A percentile compares a stretch with the other conserved stretches of the same genome.
These are phyloP conservation scores for Sinonovacula constricta DNA, from an alignment of 1,140 invertebrate genomes.

Conservation along the genomic window DNA sequence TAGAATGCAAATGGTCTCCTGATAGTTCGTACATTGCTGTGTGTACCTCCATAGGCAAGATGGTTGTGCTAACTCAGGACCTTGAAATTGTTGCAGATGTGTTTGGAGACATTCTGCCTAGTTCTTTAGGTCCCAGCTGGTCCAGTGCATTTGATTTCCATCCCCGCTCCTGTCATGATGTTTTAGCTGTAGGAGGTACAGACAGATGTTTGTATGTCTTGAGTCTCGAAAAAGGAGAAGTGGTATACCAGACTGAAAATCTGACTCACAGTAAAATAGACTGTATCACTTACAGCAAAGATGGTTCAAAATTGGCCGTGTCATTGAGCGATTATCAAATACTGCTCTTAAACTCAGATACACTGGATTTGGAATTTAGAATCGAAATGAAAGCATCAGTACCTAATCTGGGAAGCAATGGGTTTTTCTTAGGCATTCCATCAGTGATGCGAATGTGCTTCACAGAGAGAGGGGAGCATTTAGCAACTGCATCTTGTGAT, in stretches of 20 bases:
- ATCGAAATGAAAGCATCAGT: constrained; percentile 18
- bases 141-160: constrained; percentile 64
- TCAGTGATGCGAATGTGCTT: constrained; percentile 35
- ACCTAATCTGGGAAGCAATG: not conserved
- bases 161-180: constrained; percentile 49
- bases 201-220: constrained; percentile 53
- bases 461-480: constrained; percentile 21
- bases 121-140: constrained; percentile 40
- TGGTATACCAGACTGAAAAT: constrained; percentile 2
- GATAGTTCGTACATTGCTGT: constrained; percentile 60
- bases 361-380: constrained; percentile 9
- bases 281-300: constrained; percentile 27
- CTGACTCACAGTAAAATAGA: constrained; percentile 22
- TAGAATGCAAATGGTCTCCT: constrained; percentile 67
- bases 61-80: constrained; percentile 53
- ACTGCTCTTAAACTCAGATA: constrained; percentile 14
- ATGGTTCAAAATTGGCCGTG: constrained; percentile 31
- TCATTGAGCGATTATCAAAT: constrained; percentile 35
- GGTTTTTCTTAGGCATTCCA: constrained; percentile 13
- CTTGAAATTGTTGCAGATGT: constrained; percentile 45
- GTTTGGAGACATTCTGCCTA: constrained; percentile 43
- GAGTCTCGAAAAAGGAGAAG: constrained; percentile 43
- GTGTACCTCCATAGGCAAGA: constrained; percentile 45
- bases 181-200: constrained; percentile 54
- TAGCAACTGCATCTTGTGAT: constrained; percentile 29